Percentiles rank a stretch among this genome's conserved stretches.
phyloP scores from a whole-genome alignment of 2,888 invertebrate genomes.

The Apeira syringaria region DNA sequence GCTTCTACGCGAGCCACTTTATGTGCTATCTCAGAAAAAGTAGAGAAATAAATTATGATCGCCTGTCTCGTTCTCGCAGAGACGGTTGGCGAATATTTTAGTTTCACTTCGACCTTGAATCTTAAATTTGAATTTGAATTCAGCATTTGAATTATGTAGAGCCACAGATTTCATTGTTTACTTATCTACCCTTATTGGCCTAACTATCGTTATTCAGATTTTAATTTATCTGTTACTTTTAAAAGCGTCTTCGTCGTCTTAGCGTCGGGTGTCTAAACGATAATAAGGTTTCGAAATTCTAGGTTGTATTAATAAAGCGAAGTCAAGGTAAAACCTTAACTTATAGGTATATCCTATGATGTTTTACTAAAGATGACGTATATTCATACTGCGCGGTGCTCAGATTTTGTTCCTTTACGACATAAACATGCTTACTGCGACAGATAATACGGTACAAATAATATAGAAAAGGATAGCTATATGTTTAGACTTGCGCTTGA shows the following conservation, averaged over 20 bases:
- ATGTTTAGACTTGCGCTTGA: no score
- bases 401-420: no score
- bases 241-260: constrained; percentile 24
- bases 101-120: constrained; percentile 28
- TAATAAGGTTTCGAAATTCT: no score
- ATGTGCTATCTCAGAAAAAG: constrained; percentile 25
- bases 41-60: constrained; percentile 44
- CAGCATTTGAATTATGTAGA: constrained; percentile 14
- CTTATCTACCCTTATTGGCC: constrained; percentile 17
- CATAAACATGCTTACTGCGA: no score
- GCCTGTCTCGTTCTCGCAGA: constrained; percentile 38
- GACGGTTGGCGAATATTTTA: constrained; percentile 44
- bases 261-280: no score
- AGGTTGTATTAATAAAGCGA: no score
- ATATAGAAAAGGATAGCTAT: no score
- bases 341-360: no score
- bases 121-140: constrained; percentile 24
- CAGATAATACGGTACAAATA: no score
- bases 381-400: no score
- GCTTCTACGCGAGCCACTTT: constrained; percentile 29
- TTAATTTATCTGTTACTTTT: constrained; percentile 34
- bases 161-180: constrained; percentile 11
- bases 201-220: constrained; percentile 37
- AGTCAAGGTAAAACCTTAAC: no score
- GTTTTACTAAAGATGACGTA: no score